Base-by-base conservation (phyloP, 2,113 vertebrate genomes). In the Sitta europaea region DNA sequence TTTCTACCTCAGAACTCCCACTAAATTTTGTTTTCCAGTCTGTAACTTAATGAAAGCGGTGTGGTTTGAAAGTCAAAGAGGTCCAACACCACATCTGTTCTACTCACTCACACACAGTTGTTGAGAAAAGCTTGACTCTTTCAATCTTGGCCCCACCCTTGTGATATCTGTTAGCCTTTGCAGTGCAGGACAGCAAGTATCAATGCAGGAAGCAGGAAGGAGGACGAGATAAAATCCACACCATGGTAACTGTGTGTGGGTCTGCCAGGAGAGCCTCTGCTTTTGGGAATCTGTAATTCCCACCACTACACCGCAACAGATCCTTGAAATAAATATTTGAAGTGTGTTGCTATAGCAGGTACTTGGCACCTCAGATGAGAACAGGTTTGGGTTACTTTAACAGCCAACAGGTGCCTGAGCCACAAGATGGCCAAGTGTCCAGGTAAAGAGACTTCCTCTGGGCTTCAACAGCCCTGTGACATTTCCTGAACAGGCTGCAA, bases 331-430 rank as follows among this genome's bases (percentile, higher is more conserved):
- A 62, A 71, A 36, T 12, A 62, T 19, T 10, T 51, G 17, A 74
- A 51, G 14, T 59, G 23, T 61, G 43, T 81, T 81, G 86, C 82
- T 96, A 72, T 58, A 53, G 77, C 58, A 92, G 90, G 62, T 82
- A 94, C 88, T 48, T 72, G 83, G 92, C 61, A 96, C 87, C 89
- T 96, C 86, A 96, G 90, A 92, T 16, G 82, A 97, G 95, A 95
- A 47, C 12, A 78, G 61, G 50, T 83, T 87, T 9, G 2, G 9
- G 31, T 53, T 66, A 66, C 28, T 65, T 48, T 1, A 66, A 23
- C 47, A 53, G 66, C 38, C 51, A 87, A 40, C 2, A 74, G 35
- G 0, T 79, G 21, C 36, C 70, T 36, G 36, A 86, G n/a, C 84
- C 86, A 94, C 73, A 95, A 86, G 76, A 92, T 62, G 55, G 59